A percentile compares a stretch with the other conserved stretches of the same genome.
Evolutionary conservation across 1,140 invertebrate genomes (phyloP).

Genomic region (Ptiloglossa arizonensis): DNA sequence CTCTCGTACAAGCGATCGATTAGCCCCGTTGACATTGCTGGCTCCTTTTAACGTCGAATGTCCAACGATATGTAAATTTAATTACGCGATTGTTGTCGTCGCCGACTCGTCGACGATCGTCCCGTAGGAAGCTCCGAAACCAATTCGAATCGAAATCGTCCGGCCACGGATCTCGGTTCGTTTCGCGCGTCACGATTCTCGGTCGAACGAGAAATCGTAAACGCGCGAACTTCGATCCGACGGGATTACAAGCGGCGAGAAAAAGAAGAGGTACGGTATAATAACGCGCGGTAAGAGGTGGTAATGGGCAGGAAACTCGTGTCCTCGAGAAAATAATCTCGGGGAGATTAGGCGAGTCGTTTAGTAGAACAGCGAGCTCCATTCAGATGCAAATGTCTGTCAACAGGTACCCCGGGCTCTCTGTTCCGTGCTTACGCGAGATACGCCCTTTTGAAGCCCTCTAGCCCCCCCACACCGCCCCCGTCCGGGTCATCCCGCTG

Average conservation of each 20-base stretch:
- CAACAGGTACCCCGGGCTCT: slow-evolving; percentile 69
- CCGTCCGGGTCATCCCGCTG: neutral
- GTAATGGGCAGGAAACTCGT: slow-evolving; percentile 63
- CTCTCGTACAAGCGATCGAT: neutral
- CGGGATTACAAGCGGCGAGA: slow-evolving; percentile 52
- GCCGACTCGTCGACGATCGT: neutral
- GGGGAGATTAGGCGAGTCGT: slow-evolving; percentile 64
- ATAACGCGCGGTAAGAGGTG: slow-evolving; percentile 47
- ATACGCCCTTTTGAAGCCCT: slow-evolving; percentile 49
- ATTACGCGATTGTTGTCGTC: slow-evolving; percentile 18
- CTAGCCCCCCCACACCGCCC: slow-evolving; percentile 7
- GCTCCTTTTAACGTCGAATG: slow-evolving; percentile 14
- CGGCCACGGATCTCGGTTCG: neutral
- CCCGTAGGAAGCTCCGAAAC: neutral
- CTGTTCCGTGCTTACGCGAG: slow-evolving; percentile 46
- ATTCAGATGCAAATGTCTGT: slow-evolving; percentile 75
- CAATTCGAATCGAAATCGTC: neutral
- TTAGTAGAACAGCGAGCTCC: slow-evolving; percentile 57
- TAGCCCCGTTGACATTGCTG: slow-evolving; percentile 10
- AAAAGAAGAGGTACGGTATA: slow-evolving; percentile 50
- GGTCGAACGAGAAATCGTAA: too few relatives aligned
- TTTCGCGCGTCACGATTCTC: neutral
- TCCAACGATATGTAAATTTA: slow-evolving; percentile 14
- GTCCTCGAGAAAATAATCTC: slow-evolving; percentile 69
- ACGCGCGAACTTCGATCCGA: slow-evolving; percentile 18